Conservation (phyloP, 2,888 invertebrate species). For the Chelonus formosanus region DNA sequence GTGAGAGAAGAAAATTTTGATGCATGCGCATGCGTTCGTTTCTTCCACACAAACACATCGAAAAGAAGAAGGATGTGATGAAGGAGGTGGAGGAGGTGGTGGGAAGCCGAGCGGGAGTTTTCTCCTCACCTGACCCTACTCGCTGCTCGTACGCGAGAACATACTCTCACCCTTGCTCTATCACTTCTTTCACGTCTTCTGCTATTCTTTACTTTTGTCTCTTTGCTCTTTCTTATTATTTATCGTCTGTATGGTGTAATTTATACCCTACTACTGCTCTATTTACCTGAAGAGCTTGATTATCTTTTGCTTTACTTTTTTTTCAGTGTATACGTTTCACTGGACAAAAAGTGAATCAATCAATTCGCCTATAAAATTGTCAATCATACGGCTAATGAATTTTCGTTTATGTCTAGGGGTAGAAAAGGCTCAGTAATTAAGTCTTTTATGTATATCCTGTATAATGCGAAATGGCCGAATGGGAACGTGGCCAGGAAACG, state of each 20-base stretch:
- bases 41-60: constrained; percentile 6
- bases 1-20: constrained; percentile 10
- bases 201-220: constrained; percentile 1
- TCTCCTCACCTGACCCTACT: constrained; percentile 10
- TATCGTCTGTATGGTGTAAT: neutral
- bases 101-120: constrained; percentile 32
- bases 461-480: constrained; percentile 17
- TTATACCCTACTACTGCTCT: neutral
- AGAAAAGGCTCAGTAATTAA: constrained; percentile 37
- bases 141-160: constrained; percentile 1
- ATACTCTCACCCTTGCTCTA: constrained; percentile 6
- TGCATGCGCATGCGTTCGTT: constrained; percentile 13
- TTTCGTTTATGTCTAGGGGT: neutral
- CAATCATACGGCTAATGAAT: constrained; percentile 19
- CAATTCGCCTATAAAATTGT: neutral
- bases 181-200: neutral
- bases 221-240: neutral
- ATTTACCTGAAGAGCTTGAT: neutral
- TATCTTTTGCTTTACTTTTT: neutral
- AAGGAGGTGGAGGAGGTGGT: constrained; percentile 23
- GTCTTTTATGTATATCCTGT: constrained; percentile 25
- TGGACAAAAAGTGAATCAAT: too few relatives aligned
- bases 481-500: constrained; percentile 29
- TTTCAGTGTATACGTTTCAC: neutral
- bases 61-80: neutral